Evolutionary conservation across 2,888 invertebrate species (phyloP).

Genomic region (Eubasilissa splendida): DNA sequence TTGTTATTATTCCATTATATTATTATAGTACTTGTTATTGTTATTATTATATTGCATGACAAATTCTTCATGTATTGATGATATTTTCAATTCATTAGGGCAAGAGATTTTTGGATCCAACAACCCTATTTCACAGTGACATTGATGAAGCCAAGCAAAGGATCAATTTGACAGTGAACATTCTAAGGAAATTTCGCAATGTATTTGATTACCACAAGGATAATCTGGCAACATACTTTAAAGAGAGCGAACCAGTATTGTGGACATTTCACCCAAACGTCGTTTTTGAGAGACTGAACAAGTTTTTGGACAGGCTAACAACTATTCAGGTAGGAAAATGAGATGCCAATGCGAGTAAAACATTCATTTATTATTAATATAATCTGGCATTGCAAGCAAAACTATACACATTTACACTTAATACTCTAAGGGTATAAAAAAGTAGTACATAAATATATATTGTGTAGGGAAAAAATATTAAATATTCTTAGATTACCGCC

Average conservation of each 20-base stretch:
- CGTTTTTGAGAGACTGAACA: conserved; percentile 85
- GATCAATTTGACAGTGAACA: conserved; percentile 79
- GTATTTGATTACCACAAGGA: conserved; percentile 82
- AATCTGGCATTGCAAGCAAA: too few species aligned
- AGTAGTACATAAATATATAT: too few species aligned
- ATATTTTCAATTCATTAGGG: conserved; percentile 72
- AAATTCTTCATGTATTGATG: not conserved
- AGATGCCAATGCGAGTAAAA: not conserved
- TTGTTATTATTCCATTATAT: too few species aligned
- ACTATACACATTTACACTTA: too few species aligned
- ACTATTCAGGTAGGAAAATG: conserved; percentile 75
- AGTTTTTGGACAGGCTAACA: conserved; percentile 82
- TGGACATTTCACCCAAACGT: conserved; percentile 91
- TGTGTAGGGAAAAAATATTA: too few species aligned
- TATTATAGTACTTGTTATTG: too few species aligned
- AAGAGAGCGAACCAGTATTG: conserved; percentile 71
- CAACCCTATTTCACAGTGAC: conserved; percentile 94
- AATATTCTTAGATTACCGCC: too few species aligned
- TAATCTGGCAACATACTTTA: conserved; percentile 78
- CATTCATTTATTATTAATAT: too few species aligned
- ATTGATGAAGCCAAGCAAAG: conserved; percentile 93
- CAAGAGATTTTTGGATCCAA: conserved; percentile 90
- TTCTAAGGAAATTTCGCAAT: conserved; percentile 76
- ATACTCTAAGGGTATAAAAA: too few species aligned
- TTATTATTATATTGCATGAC: too few species aligned